phyloP scores from a whole-genome alignment of 2,113 vertebrate genomes.

The Microcebus lehilahytsara region DNA sequence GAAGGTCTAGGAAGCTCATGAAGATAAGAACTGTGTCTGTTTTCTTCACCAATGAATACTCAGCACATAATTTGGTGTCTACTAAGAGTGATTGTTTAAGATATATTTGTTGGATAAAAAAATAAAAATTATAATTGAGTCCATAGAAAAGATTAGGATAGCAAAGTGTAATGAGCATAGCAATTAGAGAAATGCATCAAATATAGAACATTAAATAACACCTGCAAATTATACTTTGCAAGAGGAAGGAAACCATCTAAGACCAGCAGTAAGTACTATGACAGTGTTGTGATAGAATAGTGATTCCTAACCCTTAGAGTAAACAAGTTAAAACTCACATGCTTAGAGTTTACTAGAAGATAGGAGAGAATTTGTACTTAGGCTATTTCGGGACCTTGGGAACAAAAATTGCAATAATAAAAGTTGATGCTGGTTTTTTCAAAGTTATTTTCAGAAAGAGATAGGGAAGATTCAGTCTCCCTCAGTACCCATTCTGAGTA shows the following conservation, averaged over 20 bases:
- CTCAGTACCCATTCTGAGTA: neutral
- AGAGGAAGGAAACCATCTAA: neutral
- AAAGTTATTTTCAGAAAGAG: neutral
- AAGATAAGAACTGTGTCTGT: neutral
- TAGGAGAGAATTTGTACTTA: neutral
- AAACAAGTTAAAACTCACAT: neutral
- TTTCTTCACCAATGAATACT: neutral
- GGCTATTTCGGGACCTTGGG: neutral
- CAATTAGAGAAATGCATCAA: constrained; percentile 16
- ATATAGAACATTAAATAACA: neutral
- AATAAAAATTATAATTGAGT: neutral
- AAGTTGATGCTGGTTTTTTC: neutral
- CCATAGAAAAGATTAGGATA: neutral
- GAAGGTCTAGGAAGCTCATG: neutral
- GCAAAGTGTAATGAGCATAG: neutral
- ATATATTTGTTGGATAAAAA: neutral
- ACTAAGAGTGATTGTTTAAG: neutral
- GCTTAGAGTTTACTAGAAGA: neutral
- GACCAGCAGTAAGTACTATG: neutral
- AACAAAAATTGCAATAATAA: neutral
- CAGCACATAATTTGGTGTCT: neutral
- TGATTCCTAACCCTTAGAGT: neutral
- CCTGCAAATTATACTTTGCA: neutral
- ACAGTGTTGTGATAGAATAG: neutral
- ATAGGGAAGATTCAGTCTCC: neutral